Percentiles rank a stretch among this genome's conserved stretches.
Conservation (phyloP, 2,113 vertebrate species). For the Rattus norvegicus region GRCr8 NC_086020.1:33154001-33154500, state of each 20-base stretch:
- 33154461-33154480: background rate
- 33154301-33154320: background rate
- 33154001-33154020: no score
- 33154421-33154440: slow-evolving; percentile 1
- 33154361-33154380: background rate
- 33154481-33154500: slow-evolving; percentile 66
- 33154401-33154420: background rate
- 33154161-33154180: background rate
- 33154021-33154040: no score
- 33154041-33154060: background rate
- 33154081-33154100: background rate
- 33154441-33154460: background rate
- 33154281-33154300: background rate
- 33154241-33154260: background rate
- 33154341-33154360: background rate
- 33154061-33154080: background rate
- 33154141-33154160: background rate
- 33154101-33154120: slow-evolving; percentile 23
- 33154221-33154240: slow-evolving; percentile 22
- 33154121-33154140: slow-evolving; percentile 5
- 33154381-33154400: background rate
- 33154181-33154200: slow-evolving; percentile 13
- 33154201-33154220: slow-evolving; percentile 7
- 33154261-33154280: background rate
- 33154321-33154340: background rate